Conservation (phyloP, 2,113 vertebrate species). For the Actinemys pallida region DNA sequence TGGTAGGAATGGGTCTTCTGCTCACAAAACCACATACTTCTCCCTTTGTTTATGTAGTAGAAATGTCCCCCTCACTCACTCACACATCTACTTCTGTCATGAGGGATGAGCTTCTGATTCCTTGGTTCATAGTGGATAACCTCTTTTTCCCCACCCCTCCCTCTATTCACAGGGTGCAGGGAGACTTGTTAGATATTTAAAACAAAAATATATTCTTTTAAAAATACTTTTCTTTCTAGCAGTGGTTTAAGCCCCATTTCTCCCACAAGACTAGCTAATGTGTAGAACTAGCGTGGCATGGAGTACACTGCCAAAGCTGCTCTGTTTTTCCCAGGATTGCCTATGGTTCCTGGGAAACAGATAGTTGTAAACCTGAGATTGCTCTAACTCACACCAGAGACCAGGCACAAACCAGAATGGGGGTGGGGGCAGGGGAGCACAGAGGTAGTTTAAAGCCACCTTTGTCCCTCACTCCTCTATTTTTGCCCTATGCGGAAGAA, state of each 20-base stretch:
- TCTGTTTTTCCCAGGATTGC: background rate
- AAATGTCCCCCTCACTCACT: background rate
- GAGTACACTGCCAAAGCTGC: background rate
- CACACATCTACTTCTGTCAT: background rate
- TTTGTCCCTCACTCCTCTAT: background rate
- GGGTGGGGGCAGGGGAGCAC: background rate
- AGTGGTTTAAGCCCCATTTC: background rate
- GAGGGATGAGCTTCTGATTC: background rate
- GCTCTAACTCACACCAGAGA: background rate
- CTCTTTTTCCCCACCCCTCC: no score
- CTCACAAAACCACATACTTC: background rate
- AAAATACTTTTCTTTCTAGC: background rate
- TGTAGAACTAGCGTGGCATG: background rate
- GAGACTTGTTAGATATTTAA: background rate
- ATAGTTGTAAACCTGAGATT: accelerated
- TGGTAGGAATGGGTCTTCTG: background rate
- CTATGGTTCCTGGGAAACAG: background rate
- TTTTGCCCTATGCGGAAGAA: background rate
- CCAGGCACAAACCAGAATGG: accelerated
- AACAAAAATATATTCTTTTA: background rate
- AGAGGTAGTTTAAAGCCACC: background rate
- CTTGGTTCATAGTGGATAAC: background rate
- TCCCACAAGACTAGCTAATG: background rate
- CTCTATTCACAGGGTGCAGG: background rate
- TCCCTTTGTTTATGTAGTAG: background rate